Evolutionary conservation across 2,888 invertebrate species (phyloP), one percentile per base, ranked within the genome.

Genomic region (Tipula helvola): DNA sequence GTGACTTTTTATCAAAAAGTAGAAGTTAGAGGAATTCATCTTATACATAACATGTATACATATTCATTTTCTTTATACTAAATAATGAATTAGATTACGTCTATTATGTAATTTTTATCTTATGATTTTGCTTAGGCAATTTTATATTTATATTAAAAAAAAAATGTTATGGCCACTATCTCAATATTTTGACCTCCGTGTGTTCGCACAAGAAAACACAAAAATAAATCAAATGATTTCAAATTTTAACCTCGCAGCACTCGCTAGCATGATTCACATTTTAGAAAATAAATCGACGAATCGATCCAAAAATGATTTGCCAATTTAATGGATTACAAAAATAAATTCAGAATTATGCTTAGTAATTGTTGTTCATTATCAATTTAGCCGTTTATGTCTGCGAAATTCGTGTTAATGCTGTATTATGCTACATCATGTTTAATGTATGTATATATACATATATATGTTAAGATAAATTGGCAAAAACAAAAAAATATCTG

Each of bases 291-390:
- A 28, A 71, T 71, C 71, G 28, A 18, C 28, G 18, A 71, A 71
- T 71, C 71, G 71, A 28, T 71, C 18, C 12, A 71, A 71, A 28
- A 71, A 71, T 71, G 71, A 71, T 28, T 71, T 71, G 71, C 28
- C 28, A 71, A 52, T 52, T 71, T 71, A 71, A 28, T 71, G 28
- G n/a, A 52, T 52, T 52, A 44, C 44, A 44, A 44, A 7, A 44
- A 44, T 44, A 44, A 44, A 44, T 44, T 5, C 52, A 1, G 52
- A 52, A 71, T 71, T 71, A 28, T 71, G 71, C 71, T 71, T 71
- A 71, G 71, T 71, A 71, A 71, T 71, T 71, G 71, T 71, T 71
- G 71, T 71, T 71, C 71, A 71, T 71, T 71, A 71, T 71, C 71
- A 71, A 28, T 71, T 71, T 28, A 7, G 28, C 28, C 71, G 71